Percentiles rank a stretch among this genome's conserved stretches.
Evolutionary conservation across 2,113 vertebrate species (phyloP).

Genomic region (Laticauda laticaudata): DNA sequence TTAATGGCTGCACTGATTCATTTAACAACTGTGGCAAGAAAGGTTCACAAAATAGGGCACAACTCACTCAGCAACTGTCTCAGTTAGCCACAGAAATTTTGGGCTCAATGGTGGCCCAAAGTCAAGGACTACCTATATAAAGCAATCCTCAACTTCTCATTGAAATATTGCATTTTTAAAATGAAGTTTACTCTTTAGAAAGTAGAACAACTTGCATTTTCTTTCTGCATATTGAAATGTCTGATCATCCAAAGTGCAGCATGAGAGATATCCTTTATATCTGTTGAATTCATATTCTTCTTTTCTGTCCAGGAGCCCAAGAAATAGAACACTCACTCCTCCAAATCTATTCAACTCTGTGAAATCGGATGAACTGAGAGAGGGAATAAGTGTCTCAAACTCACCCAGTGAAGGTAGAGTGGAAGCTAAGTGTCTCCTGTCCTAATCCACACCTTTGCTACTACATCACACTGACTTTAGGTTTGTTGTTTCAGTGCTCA

Average conservation of each 20-base stretch:
- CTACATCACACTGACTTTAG: not conserved
- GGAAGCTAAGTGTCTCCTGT: not conserved
- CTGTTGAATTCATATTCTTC: not conserved
- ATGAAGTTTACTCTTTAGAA: not conserved
- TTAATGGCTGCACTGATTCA: not conserved
- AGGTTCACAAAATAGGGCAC: not conserved
- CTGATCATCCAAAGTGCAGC: not conserved
- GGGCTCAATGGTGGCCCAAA: not conserved
- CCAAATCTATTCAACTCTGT: not conserved
- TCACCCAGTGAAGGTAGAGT: not conserved
- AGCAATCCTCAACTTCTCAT: not conserved
- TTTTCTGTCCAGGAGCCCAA: not conserved
- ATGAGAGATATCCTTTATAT: not conserved
- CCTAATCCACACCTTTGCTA: not conserved
- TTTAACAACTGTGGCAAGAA: not conserved
- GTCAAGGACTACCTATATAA: not conserved
- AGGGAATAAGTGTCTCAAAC: not conserved
- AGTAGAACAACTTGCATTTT: not conserved
- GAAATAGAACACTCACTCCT: not conserved
- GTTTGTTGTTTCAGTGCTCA: not conserved
- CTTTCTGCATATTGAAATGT: not conserved
- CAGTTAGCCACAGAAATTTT: not conserved
- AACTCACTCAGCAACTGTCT: not conserved
- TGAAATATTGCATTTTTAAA: not conserved
- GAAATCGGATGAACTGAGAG: not conserved